Percentiles rank a stretch among this genome's conserved stretches.
Evolutionary conservation across 1,140 invertebrate genomes (phyloP).

Genomic region (Pygmarrhopalites habei): DNA sequence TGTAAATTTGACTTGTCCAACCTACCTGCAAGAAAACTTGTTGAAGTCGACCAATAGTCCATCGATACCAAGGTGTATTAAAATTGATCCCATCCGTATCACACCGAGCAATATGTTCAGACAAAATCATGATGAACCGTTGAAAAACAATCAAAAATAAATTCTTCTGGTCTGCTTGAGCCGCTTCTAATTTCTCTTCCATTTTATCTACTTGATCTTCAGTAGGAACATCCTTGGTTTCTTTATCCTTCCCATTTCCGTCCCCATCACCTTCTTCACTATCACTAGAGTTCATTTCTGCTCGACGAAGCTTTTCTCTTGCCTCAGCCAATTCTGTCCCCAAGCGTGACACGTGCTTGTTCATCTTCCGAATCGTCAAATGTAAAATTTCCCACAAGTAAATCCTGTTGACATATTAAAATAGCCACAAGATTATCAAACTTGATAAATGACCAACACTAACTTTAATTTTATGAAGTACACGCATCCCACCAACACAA

Average conservation of each 20-base stretch:
- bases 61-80: conserved; percentile 93
- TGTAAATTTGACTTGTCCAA: no score
- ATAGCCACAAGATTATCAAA: no score
- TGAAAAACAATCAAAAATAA: conserved; percentile 96
- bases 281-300: conserved; percentile 59
- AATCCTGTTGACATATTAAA: conserved; percentile 48
- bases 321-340: conserved; percentile 77
- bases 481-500: no score
- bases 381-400: conserved; percentile 98
- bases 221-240: conserved; percentile 58
- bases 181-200: conserved; percentile 89
- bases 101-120: conserved; percentile 87
- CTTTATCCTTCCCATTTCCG: conserved; percentile 43
- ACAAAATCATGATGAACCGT: conserved; percentile 95
- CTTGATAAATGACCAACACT: no score
- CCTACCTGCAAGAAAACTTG: conserved; percentile 90
- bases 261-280: conserved; percentile 45
- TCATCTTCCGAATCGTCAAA: conserved; percentile 92
- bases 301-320: conserved; percentile 69
- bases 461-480: no score
- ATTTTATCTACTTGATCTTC: conserved; percentile 86
- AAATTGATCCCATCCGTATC: conserved; percentile 89
- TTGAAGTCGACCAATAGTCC: conserved; percentile 88
- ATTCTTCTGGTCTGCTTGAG: conserved; percentile 93
- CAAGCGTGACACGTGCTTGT: conserved; percentile 83